Evolutionary conservation across 2,888 invertebrate genomes (phyloP).

Genomic region (Dryobotodes eremita): DNA sequence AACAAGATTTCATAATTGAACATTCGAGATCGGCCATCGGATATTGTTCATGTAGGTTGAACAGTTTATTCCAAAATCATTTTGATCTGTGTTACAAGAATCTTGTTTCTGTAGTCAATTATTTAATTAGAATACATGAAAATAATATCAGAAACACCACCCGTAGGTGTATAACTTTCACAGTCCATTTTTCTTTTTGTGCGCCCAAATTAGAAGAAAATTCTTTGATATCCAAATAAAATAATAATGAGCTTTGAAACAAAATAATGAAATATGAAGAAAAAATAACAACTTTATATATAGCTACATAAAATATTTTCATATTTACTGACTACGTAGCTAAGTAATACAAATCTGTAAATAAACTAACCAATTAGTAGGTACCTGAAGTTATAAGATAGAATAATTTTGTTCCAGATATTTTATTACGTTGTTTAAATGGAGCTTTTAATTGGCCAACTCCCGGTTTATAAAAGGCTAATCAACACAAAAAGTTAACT

Average conservation of each 20-base stretch:
- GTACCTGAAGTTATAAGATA: background rate
- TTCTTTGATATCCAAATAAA: slow-evolving; percentile 36
- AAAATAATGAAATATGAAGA: slow-evolving; percentile 29
- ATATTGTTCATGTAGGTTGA: slow-evolving; percentile 9
- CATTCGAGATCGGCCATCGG: slow-evolving; percentile 11
- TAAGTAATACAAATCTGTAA: background rate
- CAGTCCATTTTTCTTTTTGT: slow-evolving; percentile 22
- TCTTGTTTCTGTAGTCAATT: background rate
- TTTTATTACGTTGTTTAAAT: background rate
- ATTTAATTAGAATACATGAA: slow-evolving; percentile 5
- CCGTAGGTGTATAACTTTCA: background rate
- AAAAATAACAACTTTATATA: slow-evolving; percentile 18
- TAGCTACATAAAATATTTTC: slow-evolving; percentile 13
- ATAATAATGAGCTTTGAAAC: slow-evolving; percentile 41
- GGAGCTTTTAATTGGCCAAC: slow-evolving; percentile 1
- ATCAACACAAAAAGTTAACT: background rate
- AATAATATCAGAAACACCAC: slow-evolving; percentile 1
- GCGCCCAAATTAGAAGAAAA: slow-evolving; percentile 14
- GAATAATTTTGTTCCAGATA: background rate
- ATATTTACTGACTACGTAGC: background rate
- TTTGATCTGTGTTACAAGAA: background rate
- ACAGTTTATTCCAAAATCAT: slow-evolving; percentile 9
- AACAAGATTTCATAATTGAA: background rate
- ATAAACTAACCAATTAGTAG: slow-evolving; percentile 4
- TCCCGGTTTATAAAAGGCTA: background rate